Evolutionary conservation across 2,888 invertebrate species (phyloP), one percentile per base, ranked within the genome.

Genomic region (Catocala sponsa): DNA sequence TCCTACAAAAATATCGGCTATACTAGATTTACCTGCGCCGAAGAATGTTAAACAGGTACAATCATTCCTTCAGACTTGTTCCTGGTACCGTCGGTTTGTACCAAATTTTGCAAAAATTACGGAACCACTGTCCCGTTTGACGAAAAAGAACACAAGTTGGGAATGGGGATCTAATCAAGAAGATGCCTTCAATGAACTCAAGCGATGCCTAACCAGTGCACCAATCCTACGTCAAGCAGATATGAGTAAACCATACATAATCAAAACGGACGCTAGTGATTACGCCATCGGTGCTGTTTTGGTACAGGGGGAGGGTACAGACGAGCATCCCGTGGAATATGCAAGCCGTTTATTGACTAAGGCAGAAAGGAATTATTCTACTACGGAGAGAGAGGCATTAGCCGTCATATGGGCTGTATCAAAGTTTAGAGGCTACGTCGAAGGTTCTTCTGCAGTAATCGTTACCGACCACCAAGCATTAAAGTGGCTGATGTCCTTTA

Each of bases 81-180:
- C 71, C 0, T 81, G 79, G 79, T 79, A 71, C 13, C 53, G 78
- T 0, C 66, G 71, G 4, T 79, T 79, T 46, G 70, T 79, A 4
- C 62, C 68, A 0, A 47, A 71, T 0, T 78, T 76, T 41, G 59
- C 74, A 0, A 44, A 66, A 0, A 42, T 75, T 6, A 70, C 76
- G 0, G 50, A 60, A 25, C 70, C 72, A 0, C 43, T 78, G 4
- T 76, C 74, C 0, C 46, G 55, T 1, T 38, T 74, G 2, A 68
- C 68, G 0, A 70, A 63, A 48, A 78, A 78, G 13, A 59, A 61
- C 7, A 13, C 13, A 0, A 0, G 4, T 7, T 76, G 72, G 73
- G 6, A 0, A 4, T 74, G 76, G 74, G 58, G 12, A 10, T 10
- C 0, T 1, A 59, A 66, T 5, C 69, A 75, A 11, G 42, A 56